Evolutionary conservation across 2,113 vertebrate genomes (phyloP).

Genomic region (Ciconia boyciana): DNA sequence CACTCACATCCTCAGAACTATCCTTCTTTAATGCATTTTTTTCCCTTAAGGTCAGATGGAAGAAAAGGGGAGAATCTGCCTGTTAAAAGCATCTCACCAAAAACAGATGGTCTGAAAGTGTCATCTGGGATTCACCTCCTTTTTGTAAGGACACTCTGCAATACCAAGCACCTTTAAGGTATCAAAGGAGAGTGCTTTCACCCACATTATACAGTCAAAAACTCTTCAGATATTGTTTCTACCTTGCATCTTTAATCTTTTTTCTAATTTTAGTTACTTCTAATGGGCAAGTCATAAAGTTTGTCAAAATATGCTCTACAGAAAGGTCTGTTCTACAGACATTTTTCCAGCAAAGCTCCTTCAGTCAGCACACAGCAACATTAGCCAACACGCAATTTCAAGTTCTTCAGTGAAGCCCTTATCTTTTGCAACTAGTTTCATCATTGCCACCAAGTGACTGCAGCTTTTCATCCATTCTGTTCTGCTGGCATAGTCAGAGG

Average conservation of each 20-base stretch:
- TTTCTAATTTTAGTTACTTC: conserved; percentile 19
- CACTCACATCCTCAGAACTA: neutral
- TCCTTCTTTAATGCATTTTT: conserved; percentile 43
- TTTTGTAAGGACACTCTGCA: neutral
- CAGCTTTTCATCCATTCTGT: neutral
- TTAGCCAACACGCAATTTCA: neutral
- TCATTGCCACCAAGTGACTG: neutral
- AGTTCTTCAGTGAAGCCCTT: neutral
- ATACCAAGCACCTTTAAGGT: neutral
- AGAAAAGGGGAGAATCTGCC: conserved; percentile 21
- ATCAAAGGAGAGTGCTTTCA: conserved; percentile 20
- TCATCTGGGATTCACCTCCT: conserved; percentile 1
- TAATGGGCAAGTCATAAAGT: neutral
- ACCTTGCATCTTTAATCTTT: conserved; percentile 18
- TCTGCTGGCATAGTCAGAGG: neutral
- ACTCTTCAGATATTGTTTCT: neutral
- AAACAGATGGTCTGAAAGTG: conserved; percentile 2
- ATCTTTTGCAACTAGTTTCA: neutral
- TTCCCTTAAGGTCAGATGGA: conserved; percentile 39
- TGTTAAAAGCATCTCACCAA: conserved; percentile 29
- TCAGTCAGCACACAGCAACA: neutral
- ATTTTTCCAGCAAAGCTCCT: neutral
- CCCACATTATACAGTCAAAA: neutral
- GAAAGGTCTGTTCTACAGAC: neutral
- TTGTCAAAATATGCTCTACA: neutral